Evolutionary conservation across 2,113 vertebrate species (phyloP), one percentile per base, ranked within the genome.

Genomic region (Lophius piscatorius): DNA sequence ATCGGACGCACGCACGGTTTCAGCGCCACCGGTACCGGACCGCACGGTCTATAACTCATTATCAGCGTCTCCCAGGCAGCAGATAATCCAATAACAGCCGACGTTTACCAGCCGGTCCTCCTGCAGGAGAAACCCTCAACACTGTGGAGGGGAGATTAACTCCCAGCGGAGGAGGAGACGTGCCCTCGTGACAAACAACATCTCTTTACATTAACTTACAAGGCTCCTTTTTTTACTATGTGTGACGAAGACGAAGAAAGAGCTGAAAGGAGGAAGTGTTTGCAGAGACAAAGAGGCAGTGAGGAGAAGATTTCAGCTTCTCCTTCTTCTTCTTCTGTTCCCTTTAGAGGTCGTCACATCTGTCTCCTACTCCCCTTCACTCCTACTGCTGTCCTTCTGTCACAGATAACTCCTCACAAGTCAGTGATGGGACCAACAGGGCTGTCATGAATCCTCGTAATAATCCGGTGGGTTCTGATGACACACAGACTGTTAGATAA

Each of bases 71-170:
- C 63, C 65, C 81, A 82, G 78, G 81, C 83, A 26, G 63, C 65
- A 70, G 78, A 83, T 84, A 82, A 82, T 86, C 83, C 71, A 3
- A 56, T 67, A 78, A 76, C 74, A 74, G 74, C 61, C 81, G 71
- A 84, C 79, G 76, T 80, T 83, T 61, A 83, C 56, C 68, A 56
- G 51, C 51, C 61, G 71, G 81, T 81, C 80, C 66, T 85, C 78
- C 46, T 47, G 72, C 49, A 66, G 22, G 3, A 40, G 41, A 78
- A 78, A 28, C 64, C 55, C 62, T 50, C 76, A 74, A 76, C 65
- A 60, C 9, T 28, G 68, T 55, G 70, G 66, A 63, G 70, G 22
- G 44, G 39, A 63, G 63, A 71, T 82, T 76, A 81, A 65, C 55
- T 60, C 38, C 59, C 66, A 69, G 56, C 60, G 63, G 56, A 55